phyloP scores from a whole-genome alignment of 2,888 invertebrate genomes.

The Malacosoma neustria region DNA sequence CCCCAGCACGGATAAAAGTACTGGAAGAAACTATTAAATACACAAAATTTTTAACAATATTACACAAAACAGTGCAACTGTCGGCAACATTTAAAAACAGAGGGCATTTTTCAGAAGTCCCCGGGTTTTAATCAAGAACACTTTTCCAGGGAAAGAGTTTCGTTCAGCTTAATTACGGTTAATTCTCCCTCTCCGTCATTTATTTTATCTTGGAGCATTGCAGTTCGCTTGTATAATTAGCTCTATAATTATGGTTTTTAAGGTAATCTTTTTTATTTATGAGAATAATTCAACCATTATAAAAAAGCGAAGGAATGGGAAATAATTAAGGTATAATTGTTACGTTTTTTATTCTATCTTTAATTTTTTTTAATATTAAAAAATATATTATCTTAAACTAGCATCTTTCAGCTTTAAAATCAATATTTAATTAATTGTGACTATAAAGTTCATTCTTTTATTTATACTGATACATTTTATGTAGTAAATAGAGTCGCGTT shows the following conservation, averaged over 20 bases:
- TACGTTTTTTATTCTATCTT: too few relatives aligned
- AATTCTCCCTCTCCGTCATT: conserved; percentile 43
- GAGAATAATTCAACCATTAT: neutral
- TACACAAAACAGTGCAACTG: conserved; percentile 3
- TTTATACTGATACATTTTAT: too few relatives aligned
- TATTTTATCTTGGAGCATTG: conserved; percentile 35
- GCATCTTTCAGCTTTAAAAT: too few relatives aligned
- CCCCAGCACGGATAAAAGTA: too few relatives aligned
- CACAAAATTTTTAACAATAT: neutral
- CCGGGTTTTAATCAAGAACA: conserved; percentile 54
- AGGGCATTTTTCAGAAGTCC: conserved; percentile 42
- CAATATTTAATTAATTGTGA: too few relatives aligned
- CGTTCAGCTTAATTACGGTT: conserved; percentile 52
- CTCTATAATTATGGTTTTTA: conserved; percentile 31
- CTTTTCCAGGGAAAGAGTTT: conserved; percentile 48
- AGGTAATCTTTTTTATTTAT: conserved; percentile 23
- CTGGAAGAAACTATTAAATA: too few relatives aligned
- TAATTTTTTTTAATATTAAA: too few relatives aligned
- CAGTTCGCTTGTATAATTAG: conserved; percentile 36
- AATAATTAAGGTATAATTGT: neutral
- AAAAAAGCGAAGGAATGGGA: neutral
- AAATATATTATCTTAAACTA: too few relatives aligned
- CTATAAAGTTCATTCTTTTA: too few relatives aligned
- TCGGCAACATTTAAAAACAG: conserved; percentile 49
- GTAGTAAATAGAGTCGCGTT: too few relatives aligned